phyloP scores from a whole-genome alignment of 2,888 invertebrate genomes.

The Acanthosepion lycidas region DNA sequence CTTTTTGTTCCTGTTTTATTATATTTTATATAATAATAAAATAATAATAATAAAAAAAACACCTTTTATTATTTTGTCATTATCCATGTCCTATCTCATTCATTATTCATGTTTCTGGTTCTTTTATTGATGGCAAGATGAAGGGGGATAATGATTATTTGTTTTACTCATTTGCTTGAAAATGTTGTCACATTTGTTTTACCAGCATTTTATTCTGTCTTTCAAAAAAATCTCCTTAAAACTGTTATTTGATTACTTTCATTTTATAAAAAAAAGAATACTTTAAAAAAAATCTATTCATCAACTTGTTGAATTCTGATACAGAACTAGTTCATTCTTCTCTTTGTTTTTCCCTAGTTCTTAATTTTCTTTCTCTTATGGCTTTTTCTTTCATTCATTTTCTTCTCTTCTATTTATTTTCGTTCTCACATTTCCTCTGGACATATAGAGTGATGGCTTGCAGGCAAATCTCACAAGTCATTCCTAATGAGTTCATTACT shows the following conservation, averaged over 20 bases:
- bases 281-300: not conserved
- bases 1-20: not conserved
- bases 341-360: not conserved
- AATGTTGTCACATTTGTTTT: not conserved
- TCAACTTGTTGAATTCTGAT: slow-evolving; percentile 3
- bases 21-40: not conserved
- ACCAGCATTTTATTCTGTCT: not conserved
- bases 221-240: slow-evolving; percentile 18
- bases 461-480: too few relatives aligned
- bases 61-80: not conserved
- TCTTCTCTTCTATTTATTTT: too few relatives aligned
- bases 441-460: too few relatives aligned
- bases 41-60: not conserved
- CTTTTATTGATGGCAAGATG: not conserved
- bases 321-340: not conserved
- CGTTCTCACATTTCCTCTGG: too few relatives aligned
- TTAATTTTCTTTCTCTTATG: not conserved
- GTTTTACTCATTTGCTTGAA: slow-evolving; percentile 12
- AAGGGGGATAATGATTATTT: not conserved
- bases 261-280: not conserved
- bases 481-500: too few relatives aligned
- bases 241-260: not conserved
- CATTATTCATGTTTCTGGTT: not conserved
- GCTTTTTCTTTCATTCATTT: not conserved
- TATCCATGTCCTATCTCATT: slow-evolving; percentile 2